A percentile compares a stretch with the other conserved stretches of the same genome.
Evolutionary conservation across 2,113 vertebrate species (phyloP).

Genomic region (Sebastes schlegelii): DNA sequence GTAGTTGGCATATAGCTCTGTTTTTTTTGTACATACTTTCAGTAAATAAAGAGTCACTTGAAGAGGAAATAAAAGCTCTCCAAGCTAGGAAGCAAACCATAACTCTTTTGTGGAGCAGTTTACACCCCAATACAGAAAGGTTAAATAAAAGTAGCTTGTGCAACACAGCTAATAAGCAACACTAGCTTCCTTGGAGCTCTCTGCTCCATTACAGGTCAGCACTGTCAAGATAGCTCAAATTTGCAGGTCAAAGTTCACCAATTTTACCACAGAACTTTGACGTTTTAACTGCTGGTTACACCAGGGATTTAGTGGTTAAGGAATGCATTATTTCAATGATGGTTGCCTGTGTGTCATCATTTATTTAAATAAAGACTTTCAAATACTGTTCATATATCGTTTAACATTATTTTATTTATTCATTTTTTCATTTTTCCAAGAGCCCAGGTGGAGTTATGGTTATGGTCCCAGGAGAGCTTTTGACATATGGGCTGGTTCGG

Average conservation of each 20-base stretch:
- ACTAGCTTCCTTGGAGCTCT: not conserved
- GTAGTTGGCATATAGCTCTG: not conserved
- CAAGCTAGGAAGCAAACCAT: not conserved
- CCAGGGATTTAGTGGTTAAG: not conserved
- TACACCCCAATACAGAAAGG: not conserved
- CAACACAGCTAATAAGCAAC: not conserved
- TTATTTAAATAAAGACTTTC: not conserved
- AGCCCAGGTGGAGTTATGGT: not conserved
- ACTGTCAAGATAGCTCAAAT: not conserved
- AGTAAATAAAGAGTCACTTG: not conserved
- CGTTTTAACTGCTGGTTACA: not conserved
- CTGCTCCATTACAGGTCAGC: not conserved
- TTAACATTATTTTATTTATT: rapidly evolving
- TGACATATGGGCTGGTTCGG: conserved; percentile 67
- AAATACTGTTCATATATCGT: not conserved
- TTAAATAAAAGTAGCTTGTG: not conserved
- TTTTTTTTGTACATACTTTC: not conserved
- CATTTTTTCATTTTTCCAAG: not conserved
- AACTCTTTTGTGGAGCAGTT: not conserved
- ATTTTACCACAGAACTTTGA: not conserved
- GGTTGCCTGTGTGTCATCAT: not conserved
- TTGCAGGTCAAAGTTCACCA: not conserved
- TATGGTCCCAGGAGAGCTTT: conserved; percentile 25
- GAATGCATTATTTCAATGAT: not conserved
- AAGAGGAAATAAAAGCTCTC: not conserved